These are phyloP conservation scores for Trichomalopsis sarcophagae DNA, from an alignment of 1,140 invertebrate genomes.

Conservation along the genomic window DNA sequence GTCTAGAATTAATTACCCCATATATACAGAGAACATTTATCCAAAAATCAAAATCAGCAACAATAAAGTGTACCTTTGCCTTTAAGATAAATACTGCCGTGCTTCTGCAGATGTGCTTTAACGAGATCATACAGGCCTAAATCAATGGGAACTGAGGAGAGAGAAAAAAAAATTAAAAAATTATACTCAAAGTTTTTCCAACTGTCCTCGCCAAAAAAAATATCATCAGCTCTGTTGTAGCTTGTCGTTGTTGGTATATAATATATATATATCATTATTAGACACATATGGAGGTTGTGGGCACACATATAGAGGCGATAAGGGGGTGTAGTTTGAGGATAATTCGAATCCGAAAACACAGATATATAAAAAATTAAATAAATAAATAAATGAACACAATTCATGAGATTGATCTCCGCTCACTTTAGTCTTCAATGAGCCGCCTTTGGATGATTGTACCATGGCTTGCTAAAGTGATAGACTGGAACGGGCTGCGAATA, in stretches of 20 bases:
- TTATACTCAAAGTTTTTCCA: background rate
- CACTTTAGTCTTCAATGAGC: conserved; percentile 50
- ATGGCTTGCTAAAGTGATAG: conserved; percentile 73
- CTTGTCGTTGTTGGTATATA: conserved; percentile 1
- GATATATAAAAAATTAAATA: background rate
- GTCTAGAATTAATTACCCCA: background rate
- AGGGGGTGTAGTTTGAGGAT: background rate
- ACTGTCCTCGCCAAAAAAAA: background rate
- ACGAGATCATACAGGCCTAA: conserved; percentile 22
- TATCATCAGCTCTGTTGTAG: background rate
- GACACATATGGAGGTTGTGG: conserved; percentile 2
- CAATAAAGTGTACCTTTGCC: background rate
- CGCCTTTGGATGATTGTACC: conserved; percentile 68
- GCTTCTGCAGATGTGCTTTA: conserved; percentile 8
- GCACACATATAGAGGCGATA: background rate
- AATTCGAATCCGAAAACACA: background rate
- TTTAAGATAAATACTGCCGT: conserved; percentile 5
- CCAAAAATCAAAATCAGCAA: conserved; percentile 17
- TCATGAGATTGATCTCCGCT: conserved; percentile 48
- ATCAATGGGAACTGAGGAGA: conserved; percentile 19
- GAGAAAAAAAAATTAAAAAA: conserved; percentile 13
- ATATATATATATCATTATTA: conserved; percentile 1
- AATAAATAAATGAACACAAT: conserved; percentile 34
- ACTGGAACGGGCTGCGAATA: conserved; percentile 74
- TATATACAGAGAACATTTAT: conserved; percentile 7